phyloP scores from a whole-genome alignment of 2,113 vertebrate genomes.

The Dendrocopos noguchii region DNA sequence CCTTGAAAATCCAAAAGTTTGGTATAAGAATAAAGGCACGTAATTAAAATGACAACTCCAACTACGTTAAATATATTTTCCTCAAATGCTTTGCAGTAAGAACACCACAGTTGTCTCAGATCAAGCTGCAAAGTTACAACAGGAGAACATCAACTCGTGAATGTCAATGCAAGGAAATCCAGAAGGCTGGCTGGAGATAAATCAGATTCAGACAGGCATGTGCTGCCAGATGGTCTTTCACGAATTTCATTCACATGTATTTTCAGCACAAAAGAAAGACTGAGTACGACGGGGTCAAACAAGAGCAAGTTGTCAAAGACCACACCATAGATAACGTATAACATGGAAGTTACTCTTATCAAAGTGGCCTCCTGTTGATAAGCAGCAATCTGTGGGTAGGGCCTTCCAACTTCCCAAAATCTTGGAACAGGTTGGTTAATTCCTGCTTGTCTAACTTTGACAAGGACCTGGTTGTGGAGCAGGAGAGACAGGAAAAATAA shows the following conservation, averaged over 20 bases:
- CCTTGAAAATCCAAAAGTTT: not conserved
- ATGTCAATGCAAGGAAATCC: not conserved
- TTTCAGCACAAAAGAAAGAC: not conserved
- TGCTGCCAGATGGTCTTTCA: slow-evolving; percentile 4
- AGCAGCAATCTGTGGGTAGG: not conserved
- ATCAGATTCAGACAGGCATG: not conserved
- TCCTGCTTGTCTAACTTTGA: not conserved
- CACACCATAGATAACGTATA: not conserved
- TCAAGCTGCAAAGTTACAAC: not conserved
- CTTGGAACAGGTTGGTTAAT: not conserved
- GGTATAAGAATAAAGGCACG: rapidly evolving
- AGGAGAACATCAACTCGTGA: not conserved
- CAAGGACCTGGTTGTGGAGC: not conserved
- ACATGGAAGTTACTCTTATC: not conserved
- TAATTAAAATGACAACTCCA: not conserved
- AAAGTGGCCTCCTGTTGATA: not conserved
- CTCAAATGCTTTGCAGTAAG: not conserved
- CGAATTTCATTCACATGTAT: not conserved
- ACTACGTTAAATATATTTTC: not conserved
- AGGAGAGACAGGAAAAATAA: not conserved
- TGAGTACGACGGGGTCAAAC: not conserved
- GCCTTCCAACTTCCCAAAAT: not conserved
- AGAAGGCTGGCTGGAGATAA: not conserved
- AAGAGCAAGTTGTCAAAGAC: not conserved
- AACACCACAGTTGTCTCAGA: not conserved